Percentiles rank a stretch among this genome's conserved stretches.
Evolutionary conservation across 2,888 invertebrate species (phyloP).

Genomic region (Sturmia bella): DNA sequence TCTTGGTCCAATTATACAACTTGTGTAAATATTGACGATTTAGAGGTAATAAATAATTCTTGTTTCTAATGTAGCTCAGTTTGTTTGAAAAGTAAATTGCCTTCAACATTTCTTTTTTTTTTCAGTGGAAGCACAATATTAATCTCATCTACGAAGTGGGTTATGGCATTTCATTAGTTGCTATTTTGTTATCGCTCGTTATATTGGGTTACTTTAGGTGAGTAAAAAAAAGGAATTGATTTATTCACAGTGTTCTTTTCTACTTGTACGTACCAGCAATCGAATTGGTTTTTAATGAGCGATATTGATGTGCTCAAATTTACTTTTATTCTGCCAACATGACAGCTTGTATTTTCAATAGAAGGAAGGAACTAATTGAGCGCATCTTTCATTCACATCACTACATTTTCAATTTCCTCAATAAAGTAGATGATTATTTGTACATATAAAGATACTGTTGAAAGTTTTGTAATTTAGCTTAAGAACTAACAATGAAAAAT

Average conservation of each 20-base stretch:
- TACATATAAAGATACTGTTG: too few relatives aligned
- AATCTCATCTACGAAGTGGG: slow-evolving; percentile 92
- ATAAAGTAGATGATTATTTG: too few relatives aligned
- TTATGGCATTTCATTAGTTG: slow-evolving; percentile 92
- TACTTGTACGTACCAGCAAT: not conserved
- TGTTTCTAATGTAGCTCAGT: not conserved
- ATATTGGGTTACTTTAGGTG: slow-evolving; percentile 94
- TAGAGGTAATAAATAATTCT: slow-evolving; percentile 82
- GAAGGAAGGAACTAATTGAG: too few relatives aligned
- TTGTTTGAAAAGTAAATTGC: too few relatives aligned
- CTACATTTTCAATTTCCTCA: too few relatives aligned
- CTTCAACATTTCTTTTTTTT: slow-evolving; percentile 17
- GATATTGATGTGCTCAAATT: slow-evolving; percentile 8
- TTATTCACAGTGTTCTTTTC: not conserved
- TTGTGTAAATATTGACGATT: slow-evolving; percentile 88
- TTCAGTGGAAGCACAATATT: slow-evolving; percentile 87
- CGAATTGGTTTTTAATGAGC: slow-evolving; percentile 18
- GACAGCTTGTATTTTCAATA: too few relatives aligned
- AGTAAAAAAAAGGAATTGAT: slow-evolving; percentile 79
- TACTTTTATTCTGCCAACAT: not conserved
- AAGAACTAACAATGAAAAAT: too few relatives aligned
- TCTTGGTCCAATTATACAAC: slow-evolving; percentile 96
- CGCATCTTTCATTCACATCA: too few relatives aligned
- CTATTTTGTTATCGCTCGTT: slow-evolving; percentile 90
- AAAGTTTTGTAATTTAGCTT: too few relatives aligned